Evolutionary conservation across 2,113 vertebrate species (phyloP), one percentile per base, ranked within the genome.

Genomic region (Megaceryle torquata): DNA sequence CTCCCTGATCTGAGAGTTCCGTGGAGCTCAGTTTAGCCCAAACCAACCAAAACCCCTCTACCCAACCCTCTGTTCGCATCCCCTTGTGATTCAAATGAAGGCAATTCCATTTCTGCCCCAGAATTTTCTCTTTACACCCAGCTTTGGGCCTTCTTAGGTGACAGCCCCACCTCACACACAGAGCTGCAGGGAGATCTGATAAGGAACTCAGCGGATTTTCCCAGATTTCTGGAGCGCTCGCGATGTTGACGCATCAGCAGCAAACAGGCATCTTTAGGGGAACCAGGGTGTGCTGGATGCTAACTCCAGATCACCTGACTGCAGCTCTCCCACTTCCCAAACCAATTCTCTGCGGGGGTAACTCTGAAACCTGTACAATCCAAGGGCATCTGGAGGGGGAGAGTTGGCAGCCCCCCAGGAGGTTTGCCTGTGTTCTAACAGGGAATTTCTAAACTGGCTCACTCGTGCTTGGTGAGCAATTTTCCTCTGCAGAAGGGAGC

Each of bases 341-440:
- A 41, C 11, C n/a, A 35, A 1, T 31, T 59, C 59, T 48, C 37
- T 0, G 0, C 29, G 8, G 19, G 17, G 15, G 15, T 10, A 79
- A 60, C 41, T 74, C 20, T 6, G 24, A 31, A 60, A 65, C 28
- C 39, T 51, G 46, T 7, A 33, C 8, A 41, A 35, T 29, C 43
- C 44, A 29, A 60, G 33, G 46, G 51, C 19, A 56, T 60, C 10
- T 41, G 44, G 48, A 79, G 13, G 57, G 24, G 20, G 46, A 41
- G 41, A 31, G 26, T 39, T 29, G 31, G 10, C 46, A 43, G 63
- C 29, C 46, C 39, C 44, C 12, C 41, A 43, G 17, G 57, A 11
- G 10, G 43, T 14, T 9, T 71, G 17, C 33, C 20, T 39, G 0
- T 37, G 70, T 94, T 51, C 67, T 33, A 18, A 39, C 19, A 5